These are phyloP conservation scores for Caenorhabditis japonica DNA, from an alignment of 2,888 invertebrate species.

Conservation along the genomic window DNA sequence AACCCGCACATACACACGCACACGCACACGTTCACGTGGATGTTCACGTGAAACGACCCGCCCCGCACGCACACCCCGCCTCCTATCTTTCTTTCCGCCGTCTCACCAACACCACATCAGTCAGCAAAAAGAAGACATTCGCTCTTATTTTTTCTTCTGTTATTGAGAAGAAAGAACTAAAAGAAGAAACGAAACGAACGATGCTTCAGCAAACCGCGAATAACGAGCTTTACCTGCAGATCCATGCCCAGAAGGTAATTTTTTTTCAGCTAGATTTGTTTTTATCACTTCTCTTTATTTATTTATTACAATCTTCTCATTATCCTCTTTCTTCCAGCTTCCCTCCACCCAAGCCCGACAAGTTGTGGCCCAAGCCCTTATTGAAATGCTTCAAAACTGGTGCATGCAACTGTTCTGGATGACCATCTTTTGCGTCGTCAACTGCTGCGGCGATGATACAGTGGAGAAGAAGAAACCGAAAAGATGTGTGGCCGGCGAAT, in stretches of 20 bases:
- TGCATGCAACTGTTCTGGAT: slow-evolving; percentile 75
- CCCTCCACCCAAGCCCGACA: slow-evolving; percentile 38
- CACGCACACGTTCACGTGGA: too few species aligned
- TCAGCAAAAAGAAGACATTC: too few species aligned
- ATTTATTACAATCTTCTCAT: background rate
- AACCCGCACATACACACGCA: too few species aligned
- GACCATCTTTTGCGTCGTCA: slow-evolving; percentile 72
- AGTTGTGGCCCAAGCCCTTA: slow-evolving; percentile 47
- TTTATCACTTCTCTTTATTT: slow-evolving; percentile 1
- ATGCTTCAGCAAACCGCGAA: too few species aligned
- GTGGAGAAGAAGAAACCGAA: slow-evolving; percentile 12
- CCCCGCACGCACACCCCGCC: too few species aligned
- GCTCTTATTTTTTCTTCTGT: too few species aligned
- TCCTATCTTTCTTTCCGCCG: too few species aligned
- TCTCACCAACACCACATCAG: too few species aligned
- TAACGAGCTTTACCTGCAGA: too few species aligned
- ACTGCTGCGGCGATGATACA: slow-evolving; percentile 64
- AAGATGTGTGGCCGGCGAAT: slow-evolving; percentile 7
- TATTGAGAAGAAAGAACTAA: too few species aligned
- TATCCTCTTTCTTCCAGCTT: slow-evolving; percentile 20
- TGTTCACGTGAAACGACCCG: too few species aligned
- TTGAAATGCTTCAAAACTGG: slow-evolving; percentile 58
- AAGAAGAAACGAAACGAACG: too few species aligned
- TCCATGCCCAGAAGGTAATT: background rate
- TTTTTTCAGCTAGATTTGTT: background rate